Conservation (phyloP, 2,888 invertebrate species). For the Pammene aurita region DNA sequence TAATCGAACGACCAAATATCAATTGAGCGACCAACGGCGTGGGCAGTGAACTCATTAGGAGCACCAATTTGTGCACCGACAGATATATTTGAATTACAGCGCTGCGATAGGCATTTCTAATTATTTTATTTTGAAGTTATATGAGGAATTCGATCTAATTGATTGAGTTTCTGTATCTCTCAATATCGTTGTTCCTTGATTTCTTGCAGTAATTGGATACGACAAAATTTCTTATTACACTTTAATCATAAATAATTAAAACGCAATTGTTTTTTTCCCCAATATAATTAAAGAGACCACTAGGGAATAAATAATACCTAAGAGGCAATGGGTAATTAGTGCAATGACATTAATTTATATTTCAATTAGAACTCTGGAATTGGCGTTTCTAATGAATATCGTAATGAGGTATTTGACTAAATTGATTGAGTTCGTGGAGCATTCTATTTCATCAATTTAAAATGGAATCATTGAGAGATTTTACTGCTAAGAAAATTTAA, state of each 20-base stretch:
- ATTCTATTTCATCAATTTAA: neutral
- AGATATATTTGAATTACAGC: neutral
- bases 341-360: neutral
- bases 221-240: no score
- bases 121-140: no score
- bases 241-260: no score
- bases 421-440: neutral
- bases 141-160: no score
- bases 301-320: no score
- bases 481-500: neutral
- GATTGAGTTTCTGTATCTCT: no score
- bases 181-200: no score
- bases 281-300: neutral
- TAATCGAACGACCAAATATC: constrained; percentile 11
- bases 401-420: constrained; percentile 1
- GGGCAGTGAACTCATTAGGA: neutral
- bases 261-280: neutral
- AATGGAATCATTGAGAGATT: neutral
- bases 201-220: no score
- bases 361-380: neutral
- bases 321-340: neutral
- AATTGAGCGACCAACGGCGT: neutral
- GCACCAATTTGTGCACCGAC: neutral
- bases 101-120: neutral
- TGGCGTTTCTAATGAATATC: constrained; percentile 10